These are phyloP conservation scores for Corythornis vintsioides DNA, from an alignment of 2,113 vertebrate genomes.

Conservation along the genomic window DNA sequence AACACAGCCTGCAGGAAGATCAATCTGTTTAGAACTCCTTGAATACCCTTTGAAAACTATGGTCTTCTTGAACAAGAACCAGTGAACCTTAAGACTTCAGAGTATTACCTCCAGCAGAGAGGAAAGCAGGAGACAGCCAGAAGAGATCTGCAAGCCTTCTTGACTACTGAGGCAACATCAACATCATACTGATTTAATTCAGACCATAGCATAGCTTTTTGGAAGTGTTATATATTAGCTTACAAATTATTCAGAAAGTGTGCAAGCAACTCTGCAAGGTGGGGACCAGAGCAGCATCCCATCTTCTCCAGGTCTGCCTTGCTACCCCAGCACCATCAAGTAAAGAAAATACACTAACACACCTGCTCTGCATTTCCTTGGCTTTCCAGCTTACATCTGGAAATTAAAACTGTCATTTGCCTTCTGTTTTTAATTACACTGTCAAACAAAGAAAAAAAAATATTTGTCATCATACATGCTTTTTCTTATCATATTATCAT, in stretches of 20 bases:
- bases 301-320: not conserved
- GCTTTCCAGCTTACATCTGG: not conserved
- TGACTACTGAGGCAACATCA: not conserved
- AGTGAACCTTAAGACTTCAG: not conserved
- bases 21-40: not conserved
- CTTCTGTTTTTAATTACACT: no score
- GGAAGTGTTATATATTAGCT: not conserved
- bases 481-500: not conserved
- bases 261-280: not conserved
- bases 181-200: not conserved
- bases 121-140: not conserved
- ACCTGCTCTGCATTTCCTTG: not conserved
- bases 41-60: not conserved
- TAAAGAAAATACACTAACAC: not conserved
- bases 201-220: not conserved
- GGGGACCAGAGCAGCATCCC: not conserved
- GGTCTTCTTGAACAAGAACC: not conserved
- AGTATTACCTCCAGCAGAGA: not conserved
- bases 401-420: not conserved
- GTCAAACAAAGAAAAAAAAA: not conserved
- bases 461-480: not conserved
- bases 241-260: not conserved
- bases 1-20: not conserved
- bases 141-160: not conserved
- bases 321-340: not conserved